Evolutionary conservation across 2,113 vertebrate species (phyloP).

Genomic region (Prionailurus bengalensis): DNA sequence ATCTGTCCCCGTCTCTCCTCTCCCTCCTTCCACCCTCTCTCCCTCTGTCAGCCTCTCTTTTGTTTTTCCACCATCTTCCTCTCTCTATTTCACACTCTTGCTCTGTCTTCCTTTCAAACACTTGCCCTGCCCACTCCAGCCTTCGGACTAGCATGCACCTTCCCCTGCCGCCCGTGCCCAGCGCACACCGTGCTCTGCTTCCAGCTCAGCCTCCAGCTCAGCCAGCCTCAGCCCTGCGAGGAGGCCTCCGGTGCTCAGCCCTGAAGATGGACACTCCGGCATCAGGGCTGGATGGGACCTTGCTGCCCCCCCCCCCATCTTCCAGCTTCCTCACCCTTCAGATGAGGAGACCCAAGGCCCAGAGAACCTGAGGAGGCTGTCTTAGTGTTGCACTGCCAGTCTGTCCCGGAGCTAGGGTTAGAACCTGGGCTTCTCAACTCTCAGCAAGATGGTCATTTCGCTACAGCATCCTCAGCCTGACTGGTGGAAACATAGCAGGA

Average conservation of each 20-base stretch:
- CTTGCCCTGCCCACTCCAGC: background rate
- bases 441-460: fast-evolving
- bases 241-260: too few relatives aligned
- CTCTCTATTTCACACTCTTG: background rate
- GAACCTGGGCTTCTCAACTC: background rate
- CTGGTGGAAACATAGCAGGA: background rate
- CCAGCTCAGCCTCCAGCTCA: background rate
- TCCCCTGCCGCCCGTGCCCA: fast-evolving
- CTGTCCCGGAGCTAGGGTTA: background rate
- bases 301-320: background rate
- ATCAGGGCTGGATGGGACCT: too few relatives aligned
- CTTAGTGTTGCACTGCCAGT: background rate
- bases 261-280: fast-evolving
- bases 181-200: background rate
- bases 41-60: background rate
- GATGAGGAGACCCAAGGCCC: background rate
- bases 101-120: background rate
- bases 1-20: background rate
- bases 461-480: background rate
- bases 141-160: background rate
- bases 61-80: background rate
- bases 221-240: fast-evolving
- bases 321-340: background rate
- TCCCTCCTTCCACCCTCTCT: background rate
- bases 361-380: background rate